These are phyloP conservation scores for Cydia splendana DNA, from an alignment of 1,140 invertebrate genomes.

Conservation along the genomic window DNA sequence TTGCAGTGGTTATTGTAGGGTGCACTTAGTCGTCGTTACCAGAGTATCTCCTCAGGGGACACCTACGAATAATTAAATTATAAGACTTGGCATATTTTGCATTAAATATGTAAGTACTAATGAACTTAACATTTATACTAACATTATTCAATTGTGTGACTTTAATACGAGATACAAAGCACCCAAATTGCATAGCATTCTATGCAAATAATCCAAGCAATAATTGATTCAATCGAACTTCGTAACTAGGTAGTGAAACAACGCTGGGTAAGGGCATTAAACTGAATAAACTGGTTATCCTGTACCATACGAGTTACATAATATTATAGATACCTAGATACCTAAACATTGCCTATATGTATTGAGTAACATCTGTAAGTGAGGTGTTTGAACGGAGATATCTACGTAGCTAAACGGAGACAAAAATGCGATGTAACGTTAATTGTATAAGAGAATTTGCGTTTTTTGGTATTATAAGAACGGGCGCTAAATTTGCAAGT, in stretches of 20 bases:
- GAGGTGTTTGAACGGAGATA: too few relatives aligned
- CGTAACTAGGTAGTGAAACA: constrained; percentile 13
- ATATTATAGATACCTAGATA: neutral
- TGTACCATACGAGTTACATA: neutral
- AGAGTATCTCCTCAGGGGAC: neutral
- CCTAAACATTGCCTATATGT: too few relatives aligned
- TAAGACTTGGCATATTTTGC: too few relatives aligned
- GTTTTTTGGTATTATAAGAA: too few relatives aligned
- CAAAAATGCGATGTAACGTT: too few relatives aligned
- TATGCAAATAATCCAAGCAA: constrained; percentile 7
- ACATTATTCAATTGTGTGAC: neutral
- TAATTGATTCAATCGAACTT: constrained; percentile 17
- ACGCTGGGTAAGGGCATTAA: neutral
- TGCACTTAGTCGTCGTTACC: constrained; percentile 15
- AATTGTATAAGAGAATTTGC: too few relatives aligned
- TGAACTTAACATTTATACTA: neutral
- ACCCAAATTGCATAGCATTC: neutral
- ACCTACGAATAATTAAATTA: too few relatives aligned
- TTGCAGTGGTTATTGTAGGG: constrained; percentile 6
- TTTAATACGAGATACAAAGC: neutral
- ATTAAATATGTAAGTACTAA: too few relatives aligned
- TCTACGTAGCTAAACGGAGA: too few relatives aligned
- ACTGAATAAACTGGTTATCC: neutral
- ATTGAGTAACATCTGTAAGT: too few relatives aligned
- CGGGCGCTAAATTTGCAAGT: too few relatives aligned